Conservation (phyloP, 2,888 invertebrate genomes). For the Petrolisthes cinctipes region DNA sequence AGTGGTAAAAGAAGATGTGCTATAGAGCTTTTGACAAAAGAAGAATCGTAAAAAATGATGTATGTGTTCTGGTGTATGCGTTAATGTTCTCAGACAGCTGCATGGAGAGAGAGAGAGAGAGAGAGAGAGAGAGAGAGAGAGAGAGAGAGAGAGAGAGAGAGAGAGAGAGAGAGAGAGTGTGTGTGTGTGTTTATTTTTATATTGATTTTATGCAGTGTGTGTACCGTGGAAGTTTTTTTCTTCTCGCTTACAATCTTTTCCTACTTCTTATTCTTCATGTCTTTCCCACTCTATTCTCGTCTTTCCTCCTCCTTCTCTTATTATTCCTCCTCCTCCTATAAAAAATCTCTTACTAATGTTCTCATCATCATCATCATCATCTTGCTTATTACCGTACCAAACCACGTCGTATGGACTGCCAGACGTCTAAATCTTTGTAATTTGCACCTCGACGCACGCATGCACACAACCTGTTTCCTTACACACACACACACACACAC, state of each 20-base stretch:
- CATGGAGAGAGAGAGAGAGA: conserved; percentile 15
- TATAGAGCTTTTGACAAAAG: not conserved
- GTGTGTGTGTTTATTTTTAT: not conserved
- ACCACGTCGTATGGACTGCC: not conserved
- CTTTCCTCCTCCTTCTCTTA: not conserved
- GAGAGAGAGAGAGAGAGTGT: not conserved
- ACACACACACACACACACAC: not conserved
- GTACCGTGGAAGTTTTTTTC: not conserved
- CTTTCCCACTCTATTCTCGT: not conserved
- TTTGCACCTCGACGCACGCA: not conserved
- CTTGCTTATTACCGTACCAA: not conserved
- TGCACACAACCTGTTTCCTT: not conserved
- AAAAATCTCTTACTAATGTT: not conserved
- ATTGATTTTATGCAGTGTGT: too few relatives aligned
- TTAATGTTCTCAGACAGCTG: not conserved
- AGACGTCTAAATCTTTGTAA: not conserved
- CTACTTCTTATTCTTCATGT: not conserved
- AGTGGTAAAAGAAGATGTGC: not conserved
- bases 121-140: conserved; percentile 4
- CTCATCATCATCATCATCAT: not conserved
- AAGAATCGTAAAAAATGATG: not conserved
- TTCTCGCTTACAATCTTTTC: not conserved
- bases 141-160: conserved; percentile 5
- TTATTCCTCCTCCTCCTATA: not conserved
- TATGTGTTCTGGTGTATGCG: not conserved